Evolutionary conservation across 2,888 invertebrate species (phyloP).

Genomic region (Chorisops tibialis): DNA sequence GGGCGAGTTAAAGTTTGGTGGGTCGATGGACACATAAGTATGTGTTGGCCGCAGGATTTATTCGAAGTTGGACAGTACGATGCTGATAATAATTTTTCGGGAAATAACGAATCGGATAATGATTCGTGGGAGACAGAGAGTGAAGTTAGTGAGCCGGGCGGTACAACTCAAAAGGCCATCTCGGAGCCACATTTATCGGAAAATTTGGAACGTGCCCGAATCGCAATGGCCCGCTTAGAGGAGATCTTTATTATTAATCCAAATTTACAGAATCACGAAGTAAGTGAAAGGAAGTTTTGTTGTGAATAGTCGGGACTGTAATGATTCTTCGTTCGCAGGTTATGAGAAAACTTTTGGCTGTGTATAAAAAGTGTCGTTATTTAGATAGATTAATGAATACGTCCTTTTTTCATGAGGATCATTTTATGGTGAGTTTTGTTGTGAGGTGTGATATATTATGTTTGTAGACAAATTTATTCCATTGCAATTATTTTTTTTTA

Average conservation of each 20-base stretch:
- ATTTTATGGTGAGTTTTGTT: slow-evolving; percentile 62
- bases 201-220: slow-evolving; percentile 72
- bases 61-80: slow-evolving; percentile 78
- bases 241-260: slow-evolving; percentile 77
- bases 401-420: slow-evolving; percentile 77
- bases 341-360: slow-evolving; percentile 73
- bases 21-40: slow-evolving; percentile 80
- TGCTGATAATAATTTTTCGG: slow-evolving; percentile 72
- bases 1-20: slow-evolving; percentile 88
- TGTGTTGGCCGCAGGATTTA: slow-evolving; percentile 90
- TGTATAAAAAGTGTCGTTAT: slow-evolving; percentile 83
- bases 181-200: slow-evolving; percentile 66
- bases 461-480: not conserved
- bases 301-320: not conserved
- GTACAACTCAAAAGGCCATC: slow-evolving; percentile 46
- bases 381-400: slow-evolving; percentile 83
- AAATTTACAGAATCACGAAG: slow-evolving; percentile 69
- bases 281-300: slow-evolving; percentile 40
- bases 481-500: not conserved
- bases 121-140: slow-evolving; percentile 84
- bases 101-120: slow-evolving; percentile 65
- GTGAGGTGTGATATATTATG: not conserved
- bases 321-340: slow-evolving; percentile 50
- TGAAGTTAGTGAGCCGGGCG: slow-evolving; percentile 52
- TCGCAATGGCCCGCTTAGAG: slow-evolving; percentile 71